phyloP scores from a whole-genome alignment of 2,888 invertebrate genomes.

The Boloria selene region DNA sequence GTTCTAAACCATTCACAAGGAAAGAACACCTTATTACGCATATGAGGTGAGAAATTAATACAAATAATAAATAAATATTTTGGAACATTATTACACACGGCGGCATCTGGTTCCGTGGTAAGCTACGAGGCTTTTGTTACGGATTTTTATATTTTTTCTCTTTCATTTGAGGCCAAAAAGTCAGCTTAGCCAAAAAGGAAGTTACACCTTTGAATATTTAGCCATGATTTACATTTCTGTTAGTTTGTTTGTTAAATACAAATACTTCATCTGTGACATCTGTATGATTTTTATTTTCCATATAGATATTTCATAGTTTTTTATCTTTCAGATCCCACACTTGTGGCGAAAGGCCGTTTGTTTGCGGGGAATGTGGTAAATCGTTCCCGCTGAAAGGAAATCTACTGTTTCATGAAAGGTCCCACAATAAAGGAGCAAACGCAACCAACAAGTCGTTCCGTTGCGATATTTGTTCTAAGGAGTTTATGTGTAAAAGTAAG shows the following conservation, averaged over 20 bases:
- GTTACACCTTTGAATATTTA: too few relatives aligned
- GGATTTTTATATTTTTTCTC: too few relatives aligned
- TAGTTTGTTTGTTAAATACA: too few relatives aligned
- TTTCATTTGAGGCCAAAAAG: too few relatives aligned
- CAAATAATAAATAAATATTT: neutral
- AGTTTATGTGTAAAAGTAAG: constrained; percentile 92
- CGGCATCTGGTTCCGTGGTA: too few relatives aligned
- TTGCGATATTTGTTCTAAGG: constrained; percentile 92
- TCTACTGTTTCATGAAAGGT: constrained; percentile 92
- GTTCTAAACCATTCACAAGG: constrained; percentile 87
- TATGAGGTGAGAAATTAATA: constrained; percentile 81
- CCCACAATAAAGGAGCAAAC: constrained; percentile 88
- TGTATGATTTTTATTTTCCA: too few relatives aligned
- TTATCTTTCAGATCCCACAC: constrained; percentile 77
- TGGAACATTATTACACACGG: too few relatives aligned
- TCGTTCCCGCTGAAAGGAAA: constrained; percentile 93
- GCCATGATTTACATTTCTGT: too few relatives aligned
- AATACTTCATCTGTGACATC: too few relatives aligned
- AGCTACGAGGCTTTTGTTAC: too few relatives aligned
- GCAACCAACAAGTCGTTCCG: constrained; percentile 86
- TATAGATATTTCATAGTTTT: constrained; percentile 10
- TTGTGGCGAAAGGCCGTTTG: constrained; percentile 90
- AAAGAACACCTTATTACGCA: constrained; percentile 89
- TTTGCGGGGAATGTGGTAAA: constrained; percentile 93
- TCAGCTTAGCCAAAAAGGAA: too few relatives aligned